Evolutionary conservation across 2,113 vertebrate species (phyloP), one percentile per base, ranked within the genome.

Genomic region (Sialia sialis): DNA sequence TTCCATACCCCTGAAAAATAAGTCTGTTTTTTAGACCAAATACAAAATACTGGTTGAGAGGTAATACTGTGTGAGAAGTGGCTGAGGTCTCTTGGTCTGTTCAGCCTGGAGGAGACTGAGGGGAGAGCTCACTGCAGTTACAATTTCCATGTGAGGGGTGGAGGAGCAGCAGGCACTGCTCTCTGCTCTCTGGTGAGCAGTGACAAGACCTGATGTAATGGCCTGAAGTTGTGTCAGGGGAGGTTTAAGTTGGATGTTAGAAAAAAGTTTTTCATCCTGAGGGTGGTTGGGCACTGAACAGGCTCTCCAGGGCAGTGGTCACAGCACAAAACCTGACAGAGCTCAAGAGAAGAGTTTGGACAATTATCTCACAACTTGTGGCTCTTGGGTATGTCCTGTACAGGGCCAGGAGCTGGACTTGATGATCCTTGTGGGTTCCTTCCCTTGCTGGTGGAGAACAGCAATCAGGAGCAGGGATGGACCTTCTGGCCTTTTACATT

Each of bases 61-160:
- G 43, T n/a, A n/a, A 67, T 51, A 26, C 5, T 0, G 0, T 26
- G 0, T 36, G 60, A 58, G 30, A 13, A 43, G 32, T 1, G 6
- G 20, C 30, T 58, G 44, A 76, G 30, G 9, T 0, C 16, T 0
- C 43, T 43, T 16, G 60, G 20, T 51, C 20, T 58, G 43, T 26
- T 17, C 62, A 76, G 36, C 52, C 29, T 34, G 70, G 43, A 63
- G 43, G 20, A 49, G 43, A 26, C 10, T 26, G 16, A 49, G 30
- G 6, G 5, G 10, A 58, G 25, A 11, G 2, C 13, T 21, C 43
- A 25, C 0, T 56, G 60, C 60, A 49, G 30, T 3, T 4, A 4
- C 43, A 85, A 1, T 2, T 54, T 25, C 51, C 30, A 48, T 0
- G 3, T 16, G 41, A 66, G 70, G 8, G 10, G 19, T 3, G 25